Percentiles rank a stretch among this genome's conserved stretches.
Evolutionary conservation across 1,140 invertebrate genomes (phyloP).

Genomic region (Cydia amplana): DNA sequence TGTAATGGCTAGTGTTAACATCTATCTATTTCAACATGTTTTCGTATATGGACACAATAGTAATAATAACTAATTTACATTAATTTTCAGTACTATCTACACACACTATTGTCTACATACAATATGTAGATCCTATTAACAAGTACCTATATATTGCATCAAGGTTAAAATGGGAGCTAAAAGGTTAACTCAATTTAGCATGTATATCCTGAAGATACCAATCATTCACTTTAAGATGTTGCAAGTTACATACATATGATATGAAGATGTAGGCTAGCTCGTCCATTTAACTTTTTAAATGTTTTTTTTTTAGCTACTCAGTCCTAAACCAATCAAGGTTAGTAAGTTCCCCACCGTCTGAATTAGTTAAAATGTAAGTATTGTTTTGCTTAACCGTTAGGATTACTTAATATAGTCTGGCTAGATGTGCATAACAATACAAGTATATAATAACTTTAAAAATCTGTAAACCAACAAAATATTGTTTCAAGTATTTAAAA

Average conservation of each 20-base stretch:
- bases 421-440: not conserved
- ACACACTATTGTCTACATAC: no score
- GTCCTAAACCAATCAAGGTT: not conserved
- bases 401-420: not conserved
- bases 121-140: not conserved
- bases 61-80: no score
- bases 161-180: not conserved
- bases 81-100: no score
- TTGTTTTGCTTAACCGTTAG: not conserved
- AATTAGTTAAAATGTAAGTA: not conserved
- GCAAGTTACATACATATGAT: not conserved
- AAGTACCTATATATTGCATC: not conserved
- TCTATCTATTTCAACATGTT: no score
- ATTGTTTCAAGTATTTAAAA: no score
- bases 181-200: not conserved
- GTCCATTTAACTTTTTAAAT: not conserved
- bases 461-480: no score
- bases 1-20: no score
- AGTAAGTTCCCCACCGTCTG: not conserved
- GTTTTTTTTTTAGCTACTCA: not conserved
- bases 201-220: not conserved
- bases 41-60: no score
- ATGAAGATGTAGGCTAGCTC: not conserved
- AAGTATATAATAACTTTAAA: no score
- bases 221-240: not conserved